phyloP scores from a whole-genome alignment of 2,888 invertebrate species.

The Beris morrisii region DNA sequence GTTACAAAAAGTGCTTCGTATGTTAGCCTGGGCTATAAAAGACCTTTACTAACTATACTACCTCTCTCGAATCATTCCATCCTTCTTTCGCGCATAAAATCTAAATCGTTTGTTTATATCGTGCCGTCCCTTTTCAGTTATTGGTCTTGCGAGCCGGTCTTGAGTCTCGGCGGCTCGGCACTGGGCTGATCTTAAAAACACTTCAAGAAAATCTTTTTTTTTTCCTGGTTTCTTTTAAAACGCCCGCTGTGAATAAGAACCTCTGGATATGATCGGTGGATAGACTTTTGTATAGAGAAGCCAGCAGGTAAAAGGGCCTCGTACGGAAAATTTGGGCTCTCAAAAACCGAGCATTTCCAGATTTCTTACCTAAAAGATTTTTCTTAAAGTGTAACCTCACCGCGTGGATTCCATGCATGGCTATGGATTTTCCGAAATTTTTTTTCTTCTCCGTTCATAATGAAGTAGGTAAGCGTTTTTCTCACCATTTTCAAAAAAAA shows the following conservation, averaged over 20 bases:
- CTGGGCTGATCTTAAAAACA: slow-evolving; percentile 27
- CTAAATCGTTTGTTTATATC: slow-evolving; percentile 21
- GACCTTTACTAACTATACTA: too few relatives aligned
- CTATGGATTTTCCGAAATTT: too few relatives aligned
- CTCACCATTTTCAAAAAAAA: slow-evolving; percentile 6
- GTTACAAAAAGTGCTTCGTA: too few relatives aligned
- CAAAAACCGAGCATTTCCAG: too few relatives aligned
- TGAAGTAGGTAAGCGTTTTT: slow-evolving; percentile 24
- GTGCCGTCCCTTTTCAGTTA: neutral
- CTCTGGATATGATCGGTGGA: too few relatives aligned
- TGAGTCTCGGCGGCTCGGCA: neutral
- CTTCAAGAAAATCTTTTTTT: slow-evolving; percentile 14
- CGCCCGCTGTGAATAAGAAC: slow-evolving; percentile 19
- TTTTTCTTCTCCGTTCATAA: neutral
- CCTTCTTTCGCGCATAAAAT: slow-evolving; percentile 21
- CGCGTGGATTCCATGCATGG: too few relatives aligned
- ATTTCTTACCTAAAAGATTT: too few relatives aligned
- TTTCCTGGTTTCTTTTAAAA: slow-evolving; percentile 26
- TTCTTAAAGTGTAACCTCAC: too few relatives aligned
- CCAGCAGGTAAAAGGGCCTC: too few relatives aligned
- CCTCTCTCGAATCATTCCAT: neutral
- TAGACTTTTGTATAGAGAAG: too few relatives aligned
- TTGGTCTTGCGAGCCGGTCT: slow-evolving; percentile 16
- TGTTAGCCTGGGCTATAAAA: too few relatives aligned
- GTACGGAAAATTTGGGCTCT: too few relatives aligned